These are phyloP conservation scores for Belonocnema kinseyi DNA, from an alignment of 1,140 invertebrate genomes.

Conservation along the genomic window DNA sequence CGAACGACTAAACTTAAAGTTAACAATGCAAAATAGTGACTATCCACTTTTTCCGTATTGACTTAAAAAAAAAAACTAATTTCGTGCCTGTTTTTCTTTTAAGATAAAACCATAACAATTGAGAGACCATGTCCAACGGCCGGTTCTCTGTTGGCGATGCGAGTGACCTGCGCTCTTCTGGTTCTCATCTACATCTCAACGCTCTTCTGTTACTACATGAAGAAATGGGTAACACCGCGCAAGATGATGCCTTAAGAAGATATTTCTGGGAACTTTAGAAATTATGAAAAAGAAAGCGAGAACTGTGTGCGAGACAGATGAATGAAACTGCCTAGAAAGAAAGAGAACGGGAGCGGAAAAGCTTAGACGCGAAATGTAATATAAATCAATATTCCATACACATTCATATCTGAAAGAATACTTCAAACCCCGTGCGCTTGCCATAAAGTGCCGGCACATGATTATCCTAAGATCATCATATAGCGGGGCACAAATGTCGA, in stretches of 20 bases:
- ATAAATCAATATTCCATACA: conserved; percentile 25
- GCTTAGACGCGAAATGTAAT: conserved; percentile 39
- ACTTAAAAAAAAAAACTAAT: no score
- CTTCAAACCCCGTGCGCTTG: neutral
- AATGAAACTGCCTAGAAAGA: conserved; percentile 44
- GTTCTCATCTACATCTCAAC: conserved; percentile 93
- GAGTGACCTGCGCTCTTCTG: conserved; percentile 91
- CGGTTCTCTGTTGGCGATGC: conserved; percentile 90
- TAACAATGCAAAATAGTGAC: no score
- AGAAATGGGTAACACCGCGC: conserved; percentile 89
- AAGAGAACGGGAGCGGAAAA: conserved; percentile 42
- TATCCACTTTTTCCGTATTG: no score
- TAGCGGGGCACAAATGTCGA: conserved; percentile 39
- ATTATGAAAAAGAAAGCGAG: conserved; percentile 38
- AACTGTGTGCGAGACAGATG: conserved; percentile 34
- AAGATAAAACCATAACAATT: conserved; percentile 91
- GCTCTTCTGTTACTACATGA: conserved; percentile 93
- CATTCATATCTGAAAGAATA: conserved; percentile 13
- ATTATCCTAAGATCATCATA: conserved; percentile 17
- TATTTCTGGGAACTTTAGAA: conserved; percentile 22
- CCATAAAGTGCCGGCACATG: neutral
- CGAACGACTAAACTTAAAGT: no score
- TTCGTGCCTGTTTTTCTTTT: conserved; percentile 61
- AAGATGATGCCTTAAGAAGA: conserved; percentile 85
- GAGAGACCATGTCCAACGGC: conserved; percentile 93